These are phyloP conservation scores for Boleophthalmus pectinirostris DNA, from an alignment of 2,113 vertebrate genomes.

Conservation along the genomic window DNA sequence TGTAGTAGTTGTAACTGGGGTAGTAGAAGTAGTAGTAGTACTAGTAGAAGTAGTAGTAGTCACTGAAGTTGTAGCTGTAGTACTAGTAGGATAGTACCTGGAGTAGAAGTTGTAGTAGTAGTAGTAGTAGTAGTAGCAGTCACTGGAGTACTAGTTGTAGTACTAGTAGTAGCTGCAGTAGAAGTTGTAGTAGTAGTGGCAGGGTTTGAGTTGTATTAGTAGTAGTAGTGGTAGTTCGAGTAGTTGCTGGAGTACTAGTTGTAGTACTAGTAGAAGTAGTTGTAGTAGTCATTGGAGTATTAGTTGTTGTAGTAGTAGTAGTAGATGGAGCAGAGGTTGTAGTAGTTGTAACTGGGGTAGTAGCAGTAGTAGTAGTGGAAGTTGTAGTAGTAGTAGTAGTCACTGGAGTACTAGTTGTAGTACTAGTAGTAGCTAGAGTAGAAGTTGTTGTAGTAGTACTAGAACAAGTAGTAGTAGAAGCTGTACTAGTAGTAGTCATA, in stretches of 20 bases:
- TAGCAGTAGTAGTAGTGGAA: background rate
- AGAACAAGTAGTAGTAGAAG: background rate
- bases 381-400: background rate
- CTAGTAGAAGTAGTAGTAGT: too few species aligned
- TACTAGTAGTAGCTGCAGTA: too few species aligned
- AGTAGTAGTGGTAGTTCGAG: too few species aligned
- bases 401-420: background rate
- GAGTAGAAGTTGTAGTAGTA: background rate
- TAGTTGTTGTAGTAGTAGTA: background rate
- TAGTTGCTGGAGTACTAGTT: background rate
- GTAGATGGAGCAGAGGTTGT: background rate
- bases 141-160: too few species aligned
- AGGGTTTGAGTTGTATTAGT: too few species aligned
- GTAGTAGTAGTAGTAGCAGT: background rate
- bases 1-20: background rate
- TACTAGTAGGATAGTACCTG: background rate
- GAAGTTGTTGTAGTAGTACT: background rate
- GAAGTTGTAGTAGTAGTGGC: too few species aligned
- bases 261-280: background rate
- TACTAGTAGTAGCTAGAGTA: background rate
- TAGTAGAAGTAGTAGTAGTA: background rate
- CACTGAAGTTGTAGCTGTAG: background rate
- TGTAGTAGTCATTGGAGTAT: background rate
- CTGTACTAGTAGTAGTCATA: background rate
- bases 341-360: conserved; percentile 1